A percentile compares a stretch with the other conserved stretches of the same genome.
phyloP scores from a whole-genome alignment of 2,797 vertebrate species.

The Amniataba percoides region DNA sequence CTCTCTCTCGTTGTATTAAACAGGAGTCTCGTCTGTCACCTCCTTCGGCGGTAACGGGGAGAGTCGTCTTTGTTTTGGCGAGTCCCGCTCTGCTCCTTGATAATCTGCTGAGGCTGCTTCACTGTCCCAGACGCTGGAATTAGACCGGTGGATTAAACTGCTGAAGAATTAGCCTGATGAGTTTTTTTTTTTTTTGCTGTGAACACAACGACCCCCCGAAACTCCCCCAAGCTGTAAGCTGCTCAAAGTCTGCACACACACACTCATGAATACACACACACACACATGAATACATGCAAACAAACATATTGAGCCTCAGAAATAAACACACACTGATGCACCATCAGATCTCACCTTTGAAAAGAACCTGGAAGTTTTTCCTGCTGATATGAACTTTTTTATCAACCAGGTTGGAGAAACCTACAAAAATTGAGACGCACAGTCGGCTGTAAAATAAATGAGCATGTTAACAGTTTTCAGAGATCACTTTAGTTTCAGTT shows the following conservation, averaged over 20 bases:
- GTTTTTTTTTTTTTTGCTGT: constrained; percentile 57
- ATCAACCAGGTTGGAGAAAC: neutral
- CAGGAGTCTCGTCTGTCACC: neutral
- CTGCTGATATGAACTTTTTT: neutral
- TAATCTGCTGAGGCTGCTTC: constrained; percentile 73
- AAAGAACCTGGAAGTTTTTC: too few species aligned
- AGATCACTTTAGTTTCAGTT: accelerated
- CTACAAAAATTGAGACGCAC: neutral
- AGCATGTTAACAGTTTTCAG: neutral
- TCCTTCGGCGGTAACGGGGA: constrained; percentile 36
- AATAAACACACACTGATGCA: neutral
- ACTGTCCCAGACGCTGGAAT: constrained; percentile 73
- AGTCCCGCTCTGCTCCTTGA: constrained; percentile 30
- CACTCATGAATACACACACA: constrained; percentile 23
- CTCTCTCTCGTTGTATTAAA: neutral
- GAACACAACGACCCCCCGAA: constrained; percentile 39
- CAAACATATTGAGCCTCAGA: neutral
- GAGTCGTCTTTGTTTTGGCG: constrained; percentile 72
- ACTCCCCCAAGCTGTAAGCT: constrained; percentile 72
- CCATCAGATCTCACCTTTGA: neutral
- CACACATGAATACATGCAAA: neutral
- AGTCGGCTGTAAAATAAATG: neutral
- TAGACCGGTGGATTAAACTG: constrained; percentile 79
- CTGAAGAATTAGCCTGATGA: constrained; percentile 77
- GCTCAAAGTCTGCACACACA: constrained; percentile 70